A percentile compares a stretch with the other conserved stretches of the same genome.
phyloP scores from a whole-genome alignment of 2,113 vertebrate species.

The Clarias magur region DNA sequence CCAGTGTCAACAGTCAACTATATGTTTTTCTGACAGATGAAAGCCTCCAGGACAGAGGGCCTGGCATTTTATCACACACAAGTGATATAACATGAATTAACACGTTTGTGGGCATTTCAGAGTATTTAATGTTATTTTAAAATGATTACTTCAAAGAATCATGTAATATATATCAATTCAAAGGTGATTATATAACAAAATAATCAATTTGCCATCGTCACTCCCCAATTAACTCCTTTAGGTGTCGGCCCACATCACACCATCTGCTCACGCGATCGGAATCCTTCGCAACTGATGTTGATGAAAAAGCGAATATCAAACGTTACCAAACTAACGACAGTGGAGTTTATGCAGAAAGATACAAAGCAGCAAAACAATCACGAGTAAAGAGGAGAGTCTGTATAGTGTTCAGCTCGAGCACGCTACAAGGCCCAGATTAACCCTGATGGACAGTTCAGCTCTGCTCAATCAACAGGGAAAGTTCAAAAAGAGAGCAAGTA shows the following conservation, averaged over 20 bases:
- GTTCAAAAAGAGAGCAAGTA: constrained; percentile 39
- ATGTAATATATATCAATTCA: no score
- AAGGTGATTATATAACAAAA: background rate
- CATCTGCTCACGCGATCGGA: background rate
- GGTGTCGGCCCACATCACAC: background rate
- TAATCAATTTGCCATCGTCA: background rate
- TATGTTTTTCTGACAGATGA: background rate
- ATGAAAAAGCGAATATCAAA: background rate
- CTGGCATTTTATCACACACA: background rate
- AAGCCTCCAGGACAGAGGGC: background rate
- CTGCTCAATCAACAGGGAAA: constrained; percentile 17
- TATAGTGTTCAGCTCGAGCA: constrained; percentile 27
- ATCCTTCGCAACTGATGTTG: background rate
- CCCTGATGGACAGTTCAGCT: constrained; percentile 45
- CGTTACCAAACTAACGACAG: background rate
- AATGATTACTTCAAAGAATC: background rate
- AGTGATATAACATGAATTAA: background rate
- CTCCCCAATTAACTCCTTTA: background rate
- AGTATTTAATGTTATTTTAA: background rate
- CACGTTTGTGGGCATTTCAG: background rate
- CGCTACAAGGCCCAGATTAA: constrained; percentile 42
- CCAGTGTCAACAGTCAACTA: background rate
- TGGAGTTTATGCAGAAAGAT: background rate
- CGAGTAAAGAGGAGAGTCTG: constrained; percentile 4
- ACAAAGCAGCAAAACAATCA: background rate